phyloP scores from a whole-genome alignment of 2,888 invertebrate species.

The Mellilla xanthometata region DNA sequence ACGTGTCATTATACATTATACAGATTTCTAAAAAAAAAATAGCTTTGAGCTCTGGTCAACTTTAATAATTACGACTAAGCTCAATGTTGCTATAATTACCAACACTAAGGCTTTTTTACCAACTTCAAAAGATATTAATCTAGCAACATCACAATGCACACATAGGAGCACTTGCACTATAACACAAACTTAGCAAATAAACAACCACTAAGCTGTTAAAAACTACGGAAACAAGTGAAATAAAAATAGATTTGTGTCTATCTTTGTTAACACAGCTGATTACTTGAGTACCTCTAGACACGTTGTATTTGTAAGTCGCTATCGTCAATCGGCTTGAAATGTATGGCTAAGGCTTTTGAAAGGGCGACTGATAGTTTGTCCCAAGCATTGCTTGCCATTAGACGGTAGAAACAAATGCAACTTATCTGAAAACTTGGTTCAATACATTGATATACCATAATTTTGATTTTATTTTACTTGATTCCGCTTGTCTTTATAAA shows the following conservation, averaged over 20 bases:
- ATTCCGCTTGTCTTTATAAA: constrained; percentile 7
- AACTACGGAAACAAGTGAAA: constrained; percentile 2
- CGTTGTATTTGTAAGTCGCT: too few species aligned
- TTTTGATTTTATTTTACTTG: constrained; percentile 23
- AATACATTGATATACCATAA: too few species aligned
- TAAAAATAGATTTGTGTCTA: constrained; percentile 5
- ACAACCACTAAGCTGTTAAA: not conserved
- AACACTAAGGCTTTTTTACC: constrained; percentile 25
- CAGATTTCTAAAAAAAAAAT: not conserved
- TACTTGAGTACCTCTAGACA: too few species aligned
- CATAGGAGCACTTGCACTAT: constrained; percentile 23
- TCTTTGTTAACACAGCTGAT: constrained; percentile 20
- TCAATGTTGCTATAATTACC: not conserved
- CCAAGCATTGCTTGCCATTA: too few species aligned
- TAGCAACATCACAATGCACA: constrained; percentile 18
- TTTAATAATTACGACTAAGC: too few species aligned
- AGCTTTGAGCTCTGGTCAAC: not conserved
- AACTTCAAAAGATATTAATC: too few species aligned
- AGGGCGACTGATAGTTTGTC: too few species aligned
- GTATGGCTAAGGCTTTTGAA: too few species aligned
- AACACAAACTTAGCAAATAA: constrained; percentile 16
- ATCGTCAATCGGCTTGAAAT: too few species aligned
- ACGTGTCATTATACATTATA: too few species aligned
- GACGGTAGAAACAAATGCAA: too few species aligned
- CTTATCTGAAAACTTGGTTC: too few species aligned